Evolutionary conservation across 53 echinoderm and acorn worm species (phyloP).

Genomic region (Holothuria leucospilota): DNA sequence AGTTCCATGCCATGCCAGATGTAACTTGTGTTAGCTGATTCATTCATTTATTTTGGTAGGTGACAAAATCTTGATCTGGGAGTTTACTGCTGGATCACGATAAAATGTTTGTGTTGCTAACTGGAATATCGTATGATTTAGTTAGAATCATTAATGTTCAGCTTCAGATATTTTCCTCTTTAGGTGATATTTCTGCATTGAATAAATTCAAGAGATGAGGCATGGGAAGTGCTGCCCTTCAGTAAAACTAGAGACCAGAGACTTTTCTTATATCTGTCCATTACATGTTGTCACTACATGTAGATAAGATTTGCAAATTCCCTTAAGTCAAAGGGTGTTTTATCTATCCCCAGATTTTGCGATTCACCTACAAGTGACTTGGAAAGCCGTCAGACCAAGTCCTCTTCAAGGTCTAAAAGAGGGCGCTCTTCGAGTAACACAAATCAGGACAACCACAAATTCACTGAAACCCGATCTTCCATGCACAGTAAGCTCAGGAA

Average conservation of each 20-base stretch:
- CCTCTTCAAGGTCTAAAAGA: conserved; percentile 83
- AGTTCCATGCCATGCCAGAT: too few species aligned
- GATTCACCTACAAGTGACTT: conserved; percentile 97
- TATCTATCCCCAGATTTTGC: conserved; percentile 79
- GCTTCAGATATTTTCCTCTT: too few species aligned
- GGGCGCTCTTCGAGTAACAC: conserved; percentile 80
- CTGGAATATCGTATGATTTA: too few species aligned
- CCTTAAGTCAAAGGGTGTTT: not conserved
- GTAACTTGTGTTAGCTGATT: too few species aligned
- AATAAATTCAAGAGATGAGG: too few species aligned
- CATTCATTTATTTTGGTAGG: too few species aligned
- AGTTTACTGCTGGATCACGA: too few species aligned
- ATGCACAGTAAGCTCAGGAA: conserved; percentile 99
- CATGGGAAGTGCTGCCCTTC: too few species aligned
- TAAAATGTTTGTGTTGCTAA: too few species aligned
- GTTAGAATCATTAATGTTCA: too few species aligned
- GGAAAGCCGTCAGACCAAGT: conserved; percentile 74
- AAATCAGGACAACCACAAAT: conserved; percentile 84
- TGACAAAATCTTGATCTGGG: too few species aligned
- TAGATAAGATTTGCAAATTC: not conserved
- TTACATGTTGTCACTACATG: not conserved
- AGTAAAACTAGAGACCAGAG: not conserved
- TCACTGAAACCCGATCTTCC: conserved; percentile 96
- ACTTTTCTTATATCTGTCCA: not conserved
- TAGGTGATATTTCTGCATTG: too few species aligned